Percentiles rank a stretch among this genome's conserved stretches.
These are phyloP conservation scores for Microcebus jonahi DNA, from an alignment of 2,113 vertebrate species.

Conservation along the genomic window DNA sequence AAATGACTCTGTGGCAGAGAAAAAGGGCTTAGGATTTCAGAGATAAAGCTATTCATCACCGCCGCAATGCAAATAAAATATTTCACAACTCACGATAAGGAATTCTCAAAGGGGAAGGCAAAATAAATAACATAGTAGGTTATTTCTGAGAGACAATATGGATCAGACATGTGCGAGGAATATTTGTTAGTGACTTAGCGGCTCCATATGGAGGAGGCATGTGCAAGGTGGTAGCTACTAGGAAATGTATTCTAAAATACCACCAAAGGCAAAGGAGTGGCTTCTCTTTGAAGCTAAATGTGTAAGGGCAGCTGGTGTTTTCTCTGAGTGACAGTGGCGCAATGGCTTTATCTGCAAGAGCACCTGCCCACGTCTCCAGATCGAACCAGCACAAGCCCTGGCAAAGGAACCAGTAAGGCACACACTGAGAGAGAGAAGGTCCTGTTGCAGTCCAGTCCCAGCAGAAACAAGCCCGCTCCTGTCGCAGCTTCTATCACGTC, in stretches of 20 bases:
- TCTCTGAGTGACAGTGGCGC: not conserved
- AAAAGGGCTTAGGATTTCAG: not conserved
- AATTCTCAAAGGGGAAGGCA: not conserved
- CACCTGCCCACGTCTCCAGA: not conserved
- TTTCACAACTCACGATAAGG: not conserved
- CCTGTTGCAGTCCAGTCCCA: accelerated
- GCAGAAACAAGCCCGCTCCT: not conserved
- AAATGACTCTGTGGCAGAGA: not conserved
- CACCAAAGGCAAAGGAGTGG: not conserved
- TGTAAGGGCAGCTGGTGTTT: not conserved
- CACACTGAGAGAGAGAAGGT: accelerated
- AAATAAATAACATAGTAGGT: not conserved
- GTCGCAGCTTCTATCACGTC: too few species aligned
- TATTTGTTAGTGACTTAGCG: not conserved
- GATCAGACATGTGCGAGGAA: not conserved
- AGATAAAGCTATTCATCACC: not conserved
- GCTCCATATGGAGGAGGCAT: not conserved
- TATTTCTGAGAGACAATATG: not conserved
- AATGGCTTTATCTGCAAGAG: accelerated
- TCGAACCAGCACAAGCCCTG: accelerated
- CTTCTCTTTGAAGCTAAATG: not conserved
- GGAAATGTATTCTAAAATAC: not conserved
- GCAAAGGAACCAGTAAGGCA: accelerated
- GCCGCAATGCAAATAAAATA: not conserved
- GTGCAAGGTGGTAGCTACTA: too few species aligned